These are phyloP conservation scores for Sebastes ruberrimus DNA, from an alignment of 2,797 vertebrate species.

Conservation along the genomic window DNA sequence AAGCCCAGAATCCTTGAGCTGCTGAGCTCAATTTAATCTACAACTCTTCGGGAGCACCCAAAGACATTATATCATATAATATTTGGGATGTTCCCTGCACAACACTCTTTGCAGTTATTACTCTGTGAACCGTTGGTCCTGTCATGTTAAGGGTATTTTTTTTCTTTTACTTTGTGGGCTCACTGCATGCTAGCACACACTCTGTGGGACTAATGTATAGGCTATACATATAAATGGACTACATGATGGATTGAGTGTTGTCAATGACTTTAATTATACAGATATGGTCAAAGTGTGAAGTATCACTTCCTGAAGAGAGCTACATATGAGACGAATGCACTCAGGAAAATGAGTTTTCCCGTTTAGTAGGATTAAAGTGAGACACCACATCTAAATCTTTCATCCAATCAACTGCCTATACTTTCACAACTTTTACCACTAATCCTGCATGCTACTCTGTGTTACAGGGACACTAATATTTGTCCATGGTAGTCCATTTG, in stretches of 20 bases:
- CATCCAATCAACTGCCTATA: neutral
- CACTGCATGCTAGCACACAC: slow-evolving; percentile 1
- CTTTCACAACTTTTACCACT: neutral
- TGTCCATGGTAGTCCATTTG: neutral
- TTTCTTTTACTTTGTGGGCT: neutral
- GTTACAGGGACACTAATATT: neutral
- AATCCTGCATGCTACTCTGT: neutral
- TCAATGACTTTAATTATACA: neutral
- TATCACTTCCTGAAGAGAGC: neutral
- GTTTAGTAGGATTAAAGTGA: neutral
- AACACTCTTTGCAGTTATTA: slow-evolving; percentile 17
- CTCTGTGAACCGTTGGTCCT: slow-evolving; percentile 19
- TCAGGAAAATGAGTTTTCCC: neutral
- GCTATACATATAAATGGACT: slow-evolving; percentile 2
- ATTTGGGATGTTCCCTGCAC: slow-evolving; percentile 28
- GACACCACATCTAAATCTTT: neutral
- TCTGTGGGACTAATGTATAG: neutral
- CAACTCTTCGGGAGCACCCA: slow-evolving; percentile 20
- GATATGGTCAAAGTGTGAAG: neutral
- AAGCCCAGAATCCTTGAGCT: slow-evolving; percentile 4
- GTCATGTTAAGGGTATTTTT: neutral
- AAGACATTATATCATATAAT: slow-evolving; percentile 20
- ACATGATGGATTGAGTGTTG: slow-evolving; percentile 25
- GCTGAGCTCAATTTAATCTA: slow-evolving; percentile 25
- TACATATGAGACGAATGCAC: neutral